Evolutionary conservation across 2,113 vertebrate species (phyloP).

Genomic region (Dasyurus viverrinus): DNA sequence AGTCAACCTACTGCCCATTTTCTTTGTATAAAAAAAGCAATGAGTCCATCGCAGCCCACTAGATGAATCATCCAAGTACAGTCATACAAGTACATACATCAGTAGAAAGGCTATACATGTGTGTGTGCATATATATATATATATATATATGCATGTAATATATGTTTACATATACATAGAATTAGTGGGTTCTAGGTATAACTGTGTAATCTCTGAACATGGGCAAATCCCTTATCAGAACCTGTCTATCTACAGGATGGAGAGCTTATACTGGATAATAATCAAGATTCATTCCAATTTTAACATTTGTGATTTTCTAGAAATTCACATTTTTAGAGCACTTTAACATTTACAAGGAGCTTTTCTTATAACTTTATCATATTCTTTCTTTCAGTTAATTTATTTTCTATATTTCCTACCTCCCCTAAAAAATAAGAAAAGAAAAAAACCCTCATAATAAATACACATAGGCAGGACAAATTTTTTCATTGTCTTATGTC

Average conservation of each 20-base stretch:
- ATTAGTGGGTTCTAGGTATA: not conserved
- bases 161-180: not conserved
- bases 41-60: not conserved
- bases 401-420: not conserved
- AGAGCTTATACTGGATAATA: not conserved
- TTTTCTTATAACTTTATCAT: not conserved
- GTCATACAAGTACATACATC: not conserved
- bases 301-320: not conserved
- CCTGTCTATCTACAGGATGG: not conserved
- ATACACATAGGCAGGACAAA: not conserved
- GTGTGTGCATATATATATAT: not conserved
- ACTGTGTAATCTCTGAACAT: not conserved
- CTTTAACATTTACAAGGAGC: not conserved
- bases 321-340: not conserved
- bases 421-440: not conserved
- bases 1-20: not conserved
- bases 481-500: not conserved
- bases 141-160: too few relatives aligned
- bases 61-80: not conserved
- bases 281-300: not conserved
- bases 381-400: not conserved
- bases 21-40: not conserved
- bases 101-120: not conserved
- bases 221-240: not conserved
- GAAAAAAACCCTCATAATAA: not conserved